phyloP scores from a whole-genome alignment of 2,113 vertebrate genomes.

The Osmerus mordax region DNA sequence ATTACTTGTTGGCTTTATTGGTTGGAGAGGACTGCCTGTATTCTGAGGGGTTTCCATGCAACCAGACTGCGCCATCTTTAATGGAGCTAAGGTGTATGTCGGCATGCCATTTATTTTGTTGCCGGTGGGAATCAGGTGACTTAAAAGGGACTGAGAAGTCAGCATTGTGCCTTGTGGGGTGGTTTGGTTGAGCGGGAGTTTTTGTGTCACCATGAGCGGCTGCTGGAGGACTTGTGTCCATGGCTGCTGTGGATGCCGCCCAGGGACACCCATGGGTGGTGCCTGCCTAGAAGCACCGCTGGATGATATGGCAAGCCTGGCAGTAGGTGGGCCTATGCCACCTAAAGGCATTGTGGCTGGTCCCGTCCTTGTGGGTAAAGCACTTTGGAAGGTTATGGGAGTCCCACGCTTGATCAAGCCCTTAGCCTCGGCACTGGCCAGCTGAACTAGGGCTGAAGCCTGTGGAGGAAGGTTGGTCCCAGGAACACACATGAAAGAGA shows the following conservation, averaged over 20 bases:
- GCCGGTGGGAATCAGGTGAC: conserved; percentile 89
- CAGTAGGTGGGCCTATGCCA: conserved; percentile 49
- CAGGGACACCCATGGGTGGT: conserved; percentile 38
- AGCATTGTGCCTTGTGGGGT: conserved; percentile 72
- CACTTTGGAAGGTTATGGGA: conserved; percentile 60
- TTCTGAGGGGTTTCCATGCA: conserved; percentile 68
- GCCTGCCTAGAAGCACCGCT: conserved; percentile 55
- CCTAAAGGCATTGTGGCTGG: conserved; percentile 19
- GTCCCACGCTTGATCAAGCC: conserved; percentile 70
- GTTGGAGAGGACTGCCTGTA: conserved; percentile 54
- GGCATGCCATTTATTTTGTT: conserved; percentile 94
- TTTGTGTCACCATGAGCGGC: conserved; percentile 65
- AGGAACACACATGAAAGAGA: conserved; percentile 62
- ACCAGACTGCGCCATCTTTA: conserved; percentile 82
- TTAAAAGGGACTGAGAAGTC: conserved; percentile 81
- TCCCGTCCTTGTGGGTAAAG: conserved; percentile 50
- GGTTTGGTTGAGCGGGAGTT: conserved; percentile 71
- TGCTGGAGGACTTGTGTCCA: conserved; percentile 23
- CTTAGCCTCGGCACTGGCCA: conserved; percentile 75
- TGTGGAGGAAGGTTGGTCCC: conserved; percentile 68
- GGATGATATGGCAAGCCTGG: conserved; percentile 24
- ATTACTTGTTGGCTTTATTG: conserved; percentile 65
- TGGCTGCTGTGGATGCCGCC: conserved; percentile 50
- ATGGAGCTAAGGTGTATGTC: conserved; percentile 86
- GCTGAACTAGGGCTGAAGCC: conserved; percentile 72